Evolutionary conservation across 30 jellyfish, hydroid and myxozoan genomes (phyloP).

Genomic region (Pseudorhiza aurosa): DNA sequence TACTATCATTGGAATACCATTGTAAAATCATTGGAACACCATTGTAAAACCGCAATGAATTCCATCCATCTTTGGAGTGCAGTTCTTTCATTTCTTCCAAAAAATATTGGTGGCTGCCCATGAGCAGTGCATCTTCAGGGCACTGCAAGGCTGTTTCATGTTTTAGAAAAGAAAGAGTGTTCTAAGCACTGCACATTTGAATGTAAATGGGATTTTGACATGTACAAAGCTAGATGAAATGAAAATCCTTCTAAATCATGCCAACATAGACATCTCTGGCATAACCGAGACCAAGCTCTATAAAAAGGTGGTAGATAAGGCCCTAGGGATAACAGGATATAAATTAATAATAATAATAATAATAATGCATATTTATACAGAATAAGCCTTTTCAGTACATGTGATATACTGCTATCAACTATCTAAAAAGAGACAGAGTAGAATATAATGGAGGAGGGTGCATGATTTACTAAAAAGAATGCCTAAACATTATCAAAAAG

Average conservation of each 20-base stretch:
- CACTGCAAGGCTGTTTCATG: no score
- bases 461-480: conserved; percentile 32
- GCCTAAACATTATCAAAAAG: conserved; percentile 15
- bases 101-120: no score
- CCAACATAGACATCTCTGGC: conserved; percentile 30
- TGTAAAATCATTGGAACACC: no score
- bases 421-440: conserved; percentile 19
- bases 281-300: conserved; percentile 37
- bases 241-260: conserved; percentile 3
- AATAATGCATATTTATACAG: no score
- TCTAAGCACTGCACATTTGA: not conserved
- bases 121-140: no score
- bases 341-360: no score
- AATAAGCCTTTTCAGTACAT: no score
- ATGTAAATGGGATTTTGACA: conserved; percentile 8
- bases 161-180: conserved; percentile 2
- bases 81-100: no score
- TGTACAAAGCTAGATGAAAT: conserved; percentile 8
- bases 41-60: no score
- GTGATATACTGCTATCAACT: no score
- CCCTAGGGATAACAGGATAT: conserved; percentile 17
- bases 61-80: no score
- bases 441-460: conserved; percentile 37
- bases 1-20: no score
- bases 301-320: conserved; percentile 30